Percentiles rank a stretch among this genome's conserved stretches.
Conservation (phyloP, 2,797 vertebrate species). For the Steatocranus sp. region DNA sequence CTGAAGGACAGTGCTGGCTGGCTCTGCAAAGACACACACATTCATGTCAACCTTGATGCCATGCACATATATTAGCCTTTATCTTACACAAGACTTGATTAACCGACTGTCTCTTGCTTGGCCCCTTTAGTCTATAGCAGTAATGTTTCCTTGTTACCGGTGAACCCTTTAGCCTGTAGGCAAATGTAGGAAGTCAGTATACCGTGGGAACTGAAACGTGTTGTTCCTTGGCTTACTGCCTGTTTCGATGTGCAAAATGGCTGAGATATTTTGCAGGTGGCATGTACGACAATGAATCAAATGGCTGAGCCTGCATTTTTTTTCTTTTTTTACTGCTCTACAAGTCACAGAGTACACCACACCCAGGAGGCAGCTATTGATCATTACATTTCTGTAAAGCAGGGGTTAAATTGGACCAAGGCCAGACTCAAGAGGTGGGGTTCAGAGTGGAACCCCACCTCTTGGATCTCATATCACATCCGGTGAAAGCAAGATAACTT, state of each 20-base stretch:
- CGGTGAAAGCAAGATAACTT: neutral
- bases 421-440: neutral
- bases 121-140: neutral
- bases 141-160: neutral
- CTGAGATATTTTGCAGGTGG: slow-evolving; percentile 27
- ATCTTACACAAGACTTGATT: neutral
- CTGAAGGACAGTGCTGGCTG: slow-evolving; percentile 54
- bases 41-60: slow-evolving; percentile 5
- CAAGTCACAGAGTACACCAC: slow-evolving; percentile 2
- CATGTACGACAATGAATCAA: slow-evolving; percentile 15
- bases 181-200: neutral
- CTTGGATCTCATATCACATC: neutral
- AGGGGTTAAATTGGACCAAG: neutral
- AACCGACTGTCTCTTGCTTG: slow-evolving; percentile 2
- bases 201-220: slow-evolving; percentile 40
- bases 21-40: slow-evolving; percentile 2
- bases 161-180: neutral
- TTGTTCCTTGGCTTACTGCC: slow-evolving; percentile 32
- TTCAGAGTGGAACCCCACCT: neutral
- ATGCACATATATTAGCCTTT: slow-evolving; percentile 30
- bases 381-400: slow-evolving; percentile 25
- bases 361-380: slow-evolving; percentile 7
- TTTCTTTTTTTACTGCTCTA: neutral
- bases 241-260: slow-evolving; percentile 26
- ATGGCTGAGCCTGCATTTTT: slow-evolving; percentile 3